Percentiles rank a stretch among this genome's conserved stretches.
phyloP scores from a whole-genome alignment of 2,113 vertebrate genomes.

The Lepisosteus osseus region DNA sequence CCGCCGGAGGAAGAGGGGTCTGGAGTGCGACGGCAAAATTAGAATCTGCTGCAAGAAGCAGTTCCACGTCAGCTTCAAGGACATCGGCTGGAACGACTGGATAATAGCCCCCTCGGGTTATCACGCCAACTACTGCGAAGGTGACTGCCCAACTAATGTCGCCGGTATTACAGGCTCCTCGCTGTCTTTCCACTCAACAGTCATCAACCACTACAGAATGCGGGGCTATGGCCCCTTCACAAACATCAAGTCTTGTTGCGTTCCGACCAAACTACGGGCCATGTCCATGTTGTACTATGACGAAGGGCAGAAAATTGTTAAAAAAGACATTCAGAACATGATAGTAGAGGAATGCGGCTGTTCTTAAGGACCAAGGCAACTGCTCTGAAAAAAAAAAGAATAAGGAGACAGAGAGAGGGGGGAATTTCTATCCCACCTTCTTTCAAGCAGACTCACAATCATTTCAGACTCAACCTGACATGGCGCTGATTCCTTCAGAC shows the following conservation, averaged over 20 bases:
- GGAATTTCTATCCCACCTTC: constrained; percentile 23
- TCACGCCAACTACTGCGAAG: constrained; percentile 97
- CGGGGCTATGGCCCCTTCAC: constrained; percentile 88
- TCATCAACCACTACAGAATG: constrained; percentile 97
- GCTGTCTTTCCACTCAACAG: constrained; percentile 92
- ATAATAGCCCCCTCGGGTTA: constrained; percentile 94
- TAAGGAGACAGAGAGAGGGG: constrained; percentile 23
- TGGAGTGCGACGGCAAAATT: constrained; percentile 94
- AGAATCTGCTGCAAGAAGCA: constrained; percentile 95
- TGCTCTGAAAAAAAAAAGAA: constrained; percentile 8
- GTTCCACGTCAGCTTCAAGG: constrained; percentile 95
- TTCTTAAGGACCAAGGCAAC: constrained; percentile 63
- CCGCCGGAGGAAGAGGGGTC: constrained; percentile 78
- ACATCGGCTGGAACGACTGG: constrained; percentile 98
- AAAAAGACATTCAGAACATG: constrained; percentile 98
- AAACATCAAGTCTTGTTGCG: constrained; percentile 91
- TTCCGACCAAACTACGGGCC: constrained; percentile 92
- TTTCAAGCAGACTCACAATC: constrained; percentile 24
- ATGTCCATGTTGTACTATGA: constrained; percentile 99
- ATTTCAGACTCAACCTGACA: constrained; percentile 26
- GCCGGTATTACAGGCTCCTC: constrained; percentile 87
- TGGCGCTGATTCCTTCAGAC: constrained; percentile 32
- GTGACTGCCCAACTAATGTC: constrained; percentile 91
- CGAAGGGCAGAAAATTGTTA: constrained; percentile 95
- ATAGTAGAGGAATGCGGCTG: constrained; percentile 98